Evolutionary conservation across 1,140 invertebrate species (phyloP), one percentile per base, ranked within the genome.

Genomic region (Hydropsyche tenuis): DNA sequence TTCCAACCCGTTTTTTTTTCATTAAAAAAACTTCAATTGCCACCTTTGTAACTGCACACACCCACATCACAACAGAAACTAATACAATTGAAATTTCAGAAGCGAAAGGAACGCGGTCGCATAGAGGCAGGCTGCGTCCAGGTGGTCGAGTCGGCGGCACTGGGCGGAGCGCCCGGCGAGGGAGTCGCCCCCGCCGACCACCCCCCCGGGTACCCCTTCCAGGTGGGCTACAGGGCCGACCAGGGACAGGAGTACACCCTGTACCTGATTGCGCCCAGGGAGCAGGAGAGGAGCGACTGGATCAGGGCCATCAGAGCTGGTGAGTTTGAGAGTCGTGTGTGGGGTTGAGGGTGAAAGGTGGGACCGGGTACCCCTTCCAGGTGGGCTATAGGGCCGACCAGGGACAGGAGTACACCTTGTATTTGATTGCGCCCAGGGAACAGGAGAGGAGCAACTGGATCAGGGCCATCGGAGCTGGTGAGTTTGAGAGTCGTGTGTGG

Each of bases 391-490:
- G 62, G 2, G 87, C 88, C 64, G 90, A 92, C 78, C 86, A 87
- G 73, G 87, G 87, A 60, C 84, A 86, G 63, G 90, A 92, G 78
- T 93, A 93, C 82, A 92, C 89, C 18, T 84, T 95, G 68, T 94
- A 94, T 82, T 87, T 95, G 70, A 86, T 93, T 51, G 90, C 92
- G 27, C 84, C 87, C 69, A 87, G 88, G 79, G 89, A 92, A 64
- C 87, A 89, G 72, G 91, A 94, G 78, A 85, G 92, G 48, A 82
- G 87, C 75, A 90, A 91, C 79, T 95, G 93, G 93, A 92, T 94
- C 77, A 86, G 88, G 76, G 88, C 90, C 66, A 88, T 94, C 79
- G 87, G 93, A 81, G 87, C 88, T 82, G 89, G 93, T 94, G 82
- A 86, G 82, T 79, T 37, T 37, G n/a, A n/a, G n/a, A n/a, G n/a